Percentiles rank a stretch among this genome's conserved stretches.
These are phyloP conservation scores for Nudaria mundana DNA, from an alignment of 2,888 invertebrate genomes.

Conservation along the genomic window DNA sequence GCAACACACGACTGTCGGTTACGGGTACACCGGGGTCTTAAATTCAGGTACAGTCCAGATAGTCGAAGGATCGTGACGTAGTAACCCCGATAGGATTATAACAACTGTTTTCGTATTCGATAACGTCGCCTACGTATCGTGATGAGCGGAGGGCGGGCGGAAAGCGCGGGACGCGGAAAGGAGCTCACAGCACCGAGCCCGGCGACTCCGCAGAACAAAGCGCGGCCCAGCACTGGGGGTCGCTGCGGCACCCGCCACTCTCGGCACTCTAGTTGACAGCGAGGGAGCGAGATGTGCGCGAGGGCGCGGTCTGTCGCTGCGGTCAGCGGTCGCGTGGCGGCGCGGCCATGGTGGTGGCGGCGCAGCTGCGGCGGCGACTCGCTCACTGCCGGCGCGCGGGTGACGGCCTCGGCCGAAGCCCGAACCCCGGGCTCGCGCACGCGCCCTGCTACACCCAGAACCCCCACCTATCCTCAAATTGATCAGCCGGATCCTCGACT, in stretches of 20 bases:
- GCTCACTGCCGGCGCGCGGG: slow-evolving; percentile 70
- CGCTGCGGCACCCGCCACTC: too few species aligned
- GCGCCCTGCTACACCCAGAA: slow-evolving; percentile 31
- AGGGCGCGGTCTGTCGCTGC: slow-evolving; percentile 56
- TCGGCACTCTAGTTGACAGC: too few species aligned
- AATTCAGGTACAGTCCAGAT: slow-evolving; percentile 45
- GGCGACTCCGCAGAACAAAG: slow-evolving; percentile 46
- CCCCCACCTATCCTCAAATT: slow-evolving; percentile 52
- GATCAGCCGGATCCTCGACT: slow-evolving; percentile 75
- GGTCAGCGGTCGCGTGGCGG: slow-evolving; percentile 66
- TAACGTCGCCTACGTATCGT: slow-evolving; percentile 63
- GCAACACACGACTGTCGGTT: slow-evolving; percentile 68
- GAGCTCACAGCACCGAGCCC: slow-evolving; percentile 39
- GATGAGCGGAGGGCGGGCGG: slow-evolving; percentile 50
- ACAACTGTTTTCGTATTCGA: slow-evolving; percentile 50
- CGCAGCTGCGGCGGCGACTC: slow-evolving; percentile 60
- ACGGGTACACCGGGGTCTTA: slow-evolving; percentile 46
- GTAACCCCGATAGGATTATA: slow-evolving; percentile 44
- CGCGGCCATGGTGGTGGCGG: slow-evolving; percentile 74
- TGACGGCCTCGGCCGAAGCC: slow-evolving; percentile 40
- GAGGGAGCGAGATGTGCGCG: slow-evolving; percentile 27
- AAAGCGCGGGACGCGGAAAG: slow-evolving; percentile 24
- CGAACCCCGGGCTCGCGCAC: slow-evolving; percentile 44
- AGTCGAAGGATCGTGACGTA: slow-evolving; percentile 37
- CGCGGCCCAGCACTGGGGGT: slow-evolving; percentile 43